These are phyloP conservation scores for Karalla daura DNA, from an alignment of 2,797 vertebrate species.

Conservation along the genomic window DNA sequence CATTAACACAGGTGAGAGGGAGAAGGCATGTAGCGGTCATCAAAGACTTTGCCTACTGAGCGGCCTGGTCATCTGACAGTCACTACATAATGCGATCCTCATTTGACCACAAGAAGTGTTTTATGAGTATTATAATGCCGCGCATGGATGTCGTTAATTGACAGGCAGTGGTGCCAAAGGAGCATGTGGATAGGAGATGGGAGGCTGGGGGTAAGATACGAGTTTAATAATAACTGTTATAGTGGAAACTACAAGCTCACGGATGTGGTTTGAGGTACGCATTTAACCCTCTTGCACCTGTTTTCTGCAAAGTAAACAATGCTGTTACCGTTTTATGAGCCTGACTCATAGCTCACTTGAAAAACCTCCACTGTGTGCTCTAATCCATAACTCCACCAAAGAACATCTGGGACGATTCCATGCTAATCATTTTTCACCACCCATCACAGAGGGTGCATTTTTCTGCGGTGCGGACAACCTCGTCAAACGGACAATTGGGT, in stretches of 20 bases:
- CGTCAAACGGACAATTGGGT: not conserved
- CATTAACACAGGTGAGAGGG: not conserved
- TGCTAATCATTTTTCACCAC: constrained; percentile 18
- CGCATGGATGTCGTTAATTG: constrained; percentile 61
- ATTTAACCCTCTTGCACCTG: constrained; percentile 74
- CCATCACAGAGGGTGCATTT: not conserved
- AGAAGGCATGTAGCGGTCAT: not conserved
- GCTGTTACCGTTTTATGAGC: constrained; percentile 68
- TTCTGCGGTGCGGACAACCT: not conserved
- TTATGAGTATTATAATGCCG: constrained; percentile 45
- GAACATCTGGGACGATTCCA: constrained; percentile 37
- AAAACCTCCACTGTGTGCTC: constrained; percentile 33
- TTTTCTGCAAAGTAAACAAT: constrained; percentile 78
- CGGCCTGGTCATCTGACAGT: not conserved
- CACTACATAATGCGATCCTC: not conserved
- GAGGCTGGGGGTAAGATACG: constrained; percentile 45
- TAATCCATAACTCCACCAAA: constrained; percentile 48
- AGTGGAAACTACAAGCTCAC: constrained; percentile 77
- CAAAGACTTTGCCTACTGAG: not conserved
- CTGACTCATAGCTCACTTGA: constrained; percentile 63
- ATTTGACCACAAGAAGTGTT: constrained; percentile 32
- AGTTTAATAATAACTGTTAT: constrained; percentile 74
- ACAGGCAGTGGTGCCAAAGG: constrained; percentile 23
- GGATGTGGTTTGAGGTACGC: constrained; percentile 68
- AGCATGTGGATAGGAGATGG: constrained; percentile 7